Percentiles rank a stretch among this genome's conserved stretches.
Evolutionary conservation across 2,888 invertebrate genomes (phyloP).

Genomic region (Theretra japonica): DNA sequence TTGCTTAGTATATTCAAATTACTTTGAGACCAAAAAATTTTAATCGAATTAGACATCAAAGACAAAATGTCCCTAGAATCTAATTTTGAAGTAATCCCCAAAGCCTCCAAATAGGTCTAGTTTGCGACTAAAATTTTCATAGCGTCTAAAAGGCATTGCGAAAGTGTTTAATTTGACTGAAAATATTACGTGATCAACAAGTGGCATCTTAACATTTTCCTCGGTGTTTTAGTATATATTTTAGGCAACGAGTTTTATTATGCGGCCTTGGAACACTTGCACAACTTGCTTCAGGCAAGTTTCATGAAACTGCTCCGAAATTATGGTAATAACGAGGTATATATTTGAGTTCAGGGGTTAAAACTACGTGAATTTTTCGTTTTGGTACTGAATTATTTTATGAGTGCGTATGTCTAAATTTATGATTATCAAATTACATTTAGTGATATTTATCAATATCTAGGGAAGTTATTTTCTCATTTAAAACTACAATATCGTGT

Average conservation of each 20-base stretch:
- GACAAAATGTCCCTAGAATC: not conserved
- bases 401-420: not conserved
- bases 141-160: not conserved
- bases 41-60: not conserved
- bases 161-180: not conserved
- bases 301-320: not conserved
- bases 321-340: not conserved
- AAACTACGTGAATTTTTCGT: not conserved
- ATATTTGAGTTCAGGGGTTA: not conserved
- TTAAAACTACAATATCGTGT: too few relatives aligned
- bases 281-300: not conserved
- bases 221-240: conserved; percentile 4
- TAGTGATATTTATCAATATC: too few relatives aligned
- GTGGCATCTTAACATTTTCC: conserved; percentile 4
- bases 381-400: not conserved
- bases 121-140: not conserved
- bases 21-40: not conserved
- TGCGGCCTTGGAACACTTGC: not conserved
- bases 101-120: not conserved
- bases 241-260: conserved; percentile 8
- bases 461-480: too few relatives aligned
- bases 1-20: too few relatives aligned
- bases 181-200: not conserved
- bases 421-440: too few relatives aligned
- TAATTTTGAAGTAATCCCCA: not conserved